phyloP scores from a whole-genome alignment of 2,113 vertebrate genomes.

The Orycteropus afer region DNA sequence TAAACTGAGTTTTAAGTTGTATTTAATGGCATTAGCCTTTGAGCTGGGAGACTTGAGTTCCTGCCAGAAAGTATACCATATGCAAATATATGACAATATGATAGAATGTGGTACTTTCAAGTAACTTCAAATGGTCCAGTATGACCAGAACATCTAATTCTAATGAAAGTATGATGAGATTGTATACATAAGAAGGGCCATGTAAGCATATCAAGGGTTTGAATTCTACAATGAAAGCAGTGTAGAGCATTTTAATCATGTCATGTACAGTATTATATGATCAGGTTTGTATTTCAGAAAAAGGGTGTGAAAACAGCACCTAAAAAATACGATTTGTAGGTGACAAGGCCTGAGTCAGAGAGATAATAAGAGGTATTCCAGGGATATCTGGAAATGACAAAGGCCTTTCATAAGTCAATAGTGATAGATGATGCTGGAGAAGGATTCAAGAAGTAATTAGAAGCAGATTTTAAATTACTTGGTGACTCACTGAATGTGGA shows the following conservation, averaged over 20 bases:
- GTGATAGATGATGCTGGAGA: not conserved
- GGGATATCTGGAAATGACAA: not conserved
- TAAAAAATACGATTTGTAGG: not conserved
- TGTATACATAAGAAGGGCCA: not conserved
- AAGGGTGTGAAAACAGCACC: not conserved
- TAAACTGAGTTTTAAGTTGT: constrained; percentile 36
- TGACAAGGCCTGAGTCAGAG: not conserved
- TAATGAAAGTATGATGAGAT: not conserved
- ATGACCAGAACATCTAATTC: not conserved
- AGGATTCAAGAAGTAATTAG: not conserved
- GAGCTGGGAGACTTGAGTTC: not conserved
- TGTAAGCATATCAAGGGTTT: not conserved
- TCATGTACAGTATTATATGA: not conserved
- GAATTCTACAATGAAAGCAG: not conserved
- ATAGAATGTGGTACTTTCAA: not conserved
- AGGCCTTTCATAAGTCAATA: not conserved
- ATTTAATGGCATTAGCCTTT: not conserved
- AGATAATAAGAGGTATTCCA: not conserved
- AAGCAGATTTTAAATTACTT: not conserved
- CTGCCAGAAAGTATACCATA: not conserved
- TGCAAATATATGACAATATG: not conserved
- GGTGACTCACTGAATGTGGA: not conserved
- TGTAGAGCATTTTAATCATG: not conserved
- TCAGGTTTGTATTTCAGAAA: constrained; percentile 28
- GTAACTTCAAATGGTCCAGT: not conserved